Evolutionary conservation across 2,113 vertebrate species (phyloP).

Genomic region (Istiophorus platypterus): DNA sequence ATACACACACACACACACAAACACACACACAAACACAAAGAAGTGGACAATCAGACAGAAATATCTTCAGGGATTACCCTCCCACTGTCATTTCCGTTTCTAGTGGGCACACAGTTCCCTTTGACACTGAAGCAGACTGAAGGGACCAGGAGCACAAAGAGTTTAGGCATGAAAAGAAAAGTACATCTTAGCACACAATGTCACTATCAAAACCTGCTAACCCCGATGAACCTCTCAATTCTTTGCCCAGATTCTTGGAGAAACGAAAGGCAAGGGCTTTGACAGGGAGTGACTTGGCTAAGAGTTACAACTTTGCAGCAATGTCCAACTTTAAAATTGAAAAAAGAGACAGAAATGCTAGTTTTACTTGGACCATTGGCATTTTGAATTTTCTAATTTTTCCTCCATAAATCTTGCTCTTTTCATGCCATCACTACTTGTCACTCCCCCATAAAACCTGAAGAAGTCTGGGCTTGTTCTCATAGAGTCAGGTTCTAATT

Average conservation of each 20-base stretch:
- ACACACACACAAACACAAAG: not conserved
- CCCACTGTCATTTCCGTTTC: conserved; percentile 26
- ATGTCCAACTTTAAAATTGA: not conserved
- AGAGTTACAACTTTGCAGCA: not conserved
- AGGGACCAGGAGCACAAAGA: conserved; percentile 9
- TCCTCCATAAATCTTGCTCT: not conserved
- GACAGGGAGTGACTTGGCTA: not conserved
- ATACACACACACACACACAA: not conserved
- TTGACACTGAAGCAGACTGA: not conserved
- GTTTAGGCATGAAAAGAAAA: not conserved
- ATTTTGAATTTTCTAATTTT: not conserved
- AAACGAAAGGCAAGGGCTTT: not conserved
- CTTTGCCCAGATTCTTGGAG: not conserved
- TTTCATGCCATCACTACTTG: not conserved
- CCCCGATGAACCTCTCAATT: not conserved
- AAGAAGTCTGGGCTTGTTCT: conserved; percentile 16
- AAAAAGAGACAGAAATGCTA: not conserved
- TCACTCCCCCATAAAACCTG: not conserved
- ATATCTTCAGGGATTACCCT: conserved; percentile 28
- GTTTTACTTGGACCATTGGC: not conserved
- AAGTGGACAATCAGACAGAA: conserved; percentile 1
- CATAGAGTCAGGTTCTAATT: not conserved
- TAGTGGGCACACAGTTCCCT: not conserved
- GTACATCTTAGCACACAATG: not conserved
- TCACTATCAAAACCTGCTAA: conserved; percentile 1